These are phyloP conservation scores for Lepidostoma basale DNA, from an alignment of 1,140 invertebrate genomes.

Conservation along the genomic window DNA sequence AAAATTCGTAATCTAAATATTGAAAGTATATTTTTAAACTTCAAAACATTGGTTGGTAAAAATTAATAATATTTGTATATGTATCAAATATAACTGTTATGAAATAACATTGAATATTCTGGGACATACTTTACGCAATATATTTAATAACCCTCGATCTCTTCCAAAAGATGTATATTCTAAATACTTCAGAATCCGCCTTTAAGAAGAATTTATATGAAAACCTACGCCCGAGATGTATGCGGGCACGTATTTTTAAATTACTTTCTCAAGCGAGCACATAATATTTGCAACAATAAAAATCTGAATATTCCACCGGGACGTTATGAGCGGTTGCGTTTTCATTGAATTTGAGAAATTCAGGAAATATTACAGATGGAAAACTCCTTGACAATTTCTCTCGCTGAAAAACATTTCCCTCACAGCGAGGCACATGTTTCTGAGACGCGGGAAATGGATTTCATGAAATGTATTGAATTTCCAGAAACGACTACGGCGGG, in stretches of 20 bases:
- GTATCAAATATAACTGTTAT: too few relatives aligned
- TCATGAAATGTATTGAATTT: constrained; percentile 31
- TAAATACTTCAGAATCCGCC: too few relatives aligned
- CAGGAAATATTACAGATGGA: constrained; percentile 16
- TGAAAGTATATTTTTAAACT: neutral
- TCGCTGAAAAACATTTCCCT: constrained; percentile 11
- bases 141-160: too few relatives aligned
- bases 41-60: neutral
- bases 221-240: too few relatives aligned
- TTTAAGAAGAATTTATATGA: too few relatives aligned
- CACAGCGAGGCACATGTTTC: constrained; percentile 20
- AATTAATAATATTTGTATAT: neutral
- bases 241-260: too few relatives aligned
- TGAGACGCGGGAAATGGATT: constrained; percentile 29
- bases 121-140: too few relatives aligned
- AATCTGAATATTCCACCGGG: neutral
- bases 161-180: too few relatives aligned
- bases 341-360: constrained; percentile 24
- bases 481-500: constrained; percentile 22
- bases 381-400: constrained; percentile 21
- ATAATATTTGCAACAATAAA: neutral
- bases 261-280: too few relatives aligned
- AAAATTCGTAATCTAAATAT: neutral
- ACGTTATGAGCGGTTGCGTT: neutral
- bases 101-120: too few relatives aligned